Base-by-base conservation (phyloP, 2,797 vertebrate genomes). In the Coregonus ussuriensis region DNA sequence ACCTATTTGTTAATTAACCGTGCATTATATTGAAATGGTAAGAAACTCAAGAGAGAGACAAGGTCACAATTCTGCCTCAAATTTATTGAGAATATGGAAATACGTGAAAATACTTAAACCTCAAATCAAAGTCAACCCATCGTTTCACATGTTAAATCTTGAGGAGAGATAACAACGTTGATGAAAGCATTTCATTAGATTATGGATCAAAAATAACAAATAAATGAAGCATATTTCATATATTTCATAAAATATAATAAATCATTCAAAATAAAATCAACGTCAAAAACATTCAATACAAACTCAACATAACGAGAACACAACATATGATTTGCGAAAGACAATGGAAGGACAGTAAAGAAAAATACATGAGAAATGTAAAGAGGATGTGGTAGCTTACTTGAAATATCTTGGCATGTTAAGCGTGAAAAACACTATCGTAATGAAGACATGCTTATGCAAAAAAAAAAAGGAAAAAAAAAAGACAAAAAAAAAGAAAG, bases 51-150 rank as follows among this genome's bases (percentile, higher is more conserved):
- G 29, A 68, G 14, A 31, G 52, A 72, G 71, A 72, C 71, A 56
- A 72, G 51, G 25, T 52, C 51, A 31, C 11, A 53, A 29, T 72
- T n/a, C 21, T 21, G 52, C 16, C 52, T 72, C 71, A 72, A 29
- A 72, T 72, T 72, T 72, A 72, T 72, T 72, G 25, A 72, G 70
- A 54, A 31, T 31, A 56, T 71, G 21, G 21, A 53, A 47, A 21
- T 53, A 21, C 6, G 47, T 71, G 69, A 11, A 71, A 51, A 25
- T 25, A 31, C 21, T 21, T 21, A 21, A 21, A 21, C 21, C 21
- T 56, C 0, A 51, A 47, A 66, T 66, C 65, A 66, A 33, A 16
- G 29, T 66, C 11, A 31, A 31, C 25, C 13, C 3, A 33, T 15
- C 25, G 1, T 29, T 66, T 33, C 0, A 11, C n/a, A 63, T 63